These are phyloP conservation scores for Noctua pronuba DNA, from an alignment of 2,888 invertebrate genomes.

Conservation along the genomic window DNA sequence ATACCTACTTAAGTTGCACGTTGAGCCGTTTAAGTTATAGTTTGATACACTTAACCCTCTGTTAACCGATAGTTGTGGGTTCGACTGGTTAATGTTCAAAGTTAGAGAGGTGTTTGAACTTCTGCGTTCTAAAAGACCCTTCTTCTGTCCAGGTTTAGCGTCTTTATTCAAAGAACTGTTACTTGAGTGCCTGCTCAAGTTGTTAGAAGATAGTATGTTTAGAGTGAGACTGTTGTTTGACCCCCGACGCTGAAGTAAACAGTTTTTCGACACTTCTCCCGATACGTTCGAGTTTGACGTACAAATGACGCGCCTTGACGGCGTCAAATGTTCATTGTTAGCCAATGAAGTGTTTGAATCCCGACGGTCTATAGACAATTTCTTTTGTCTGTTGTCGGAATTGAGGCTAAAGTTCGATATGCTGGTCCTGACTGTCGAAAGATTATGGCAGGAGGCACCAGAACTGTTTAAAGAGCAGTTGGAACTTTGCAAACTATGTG, in stretches of 20 bases:
- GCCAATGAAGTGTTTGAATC: slow-evolving; percentile 97
- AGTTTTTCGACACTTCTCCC: slow-evolving; percentile 89
- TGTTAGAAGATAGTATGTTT: slow-evolving; percentile 91
- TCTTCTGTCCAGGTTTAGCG: slow-evolving; percentile 86
- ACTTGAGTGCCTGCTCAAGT: slow-evolving; percentile 90
- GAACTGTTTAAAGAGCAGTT: slow-evolving; percentile 87
- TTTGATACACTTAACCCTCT: slow-evolving; percentile 88
- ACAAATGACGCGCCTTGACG: slow-evolving; percentile 86
- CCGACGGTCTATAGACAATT: slow-evolving; percentile 94
- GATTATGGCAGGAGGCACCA: slow-evolving; percentile 85
- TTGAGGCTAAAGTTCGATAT: slow-evolving; percentile 87
- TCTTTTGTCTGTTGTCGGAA: slow-evolving; percentile 87
- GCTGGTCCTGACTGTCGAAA: slow-evolving; percentile 85
- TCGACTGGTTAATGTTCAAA: slow-evolving; percentile 91
- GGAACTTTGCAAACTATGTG: slow-evolving; percentile 89
- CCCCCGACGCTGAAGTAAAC: slow-evolving; percentile 94
- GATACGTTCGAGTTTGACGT: slow-evolving; percentile 87
- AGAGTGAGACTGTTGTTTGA: slow-evolving; percentile 96
- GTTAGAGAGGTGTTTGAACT: slow-evolving; percentile 98
- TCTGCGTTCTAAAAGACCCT: slow-evolving; percentile 95
- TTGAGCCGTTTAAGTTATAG: slow-evolving; percentile 88
- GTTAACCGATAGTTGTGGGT: slow-evolving; percentile 87
- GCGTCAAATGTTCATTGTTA: slow-evolving; percentile 87
- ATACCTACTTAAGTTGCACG: slow-evolving; percentile 87
- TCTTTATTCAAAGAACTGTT: slow-evolving; percentile 90